Percentiles rank a stretch among this genome's conserved stretches.
These are phyloP conservation scores for Ptychadena robeensis DNA, from an alignment of 2,797 vertebrate genomes.

Conservation along the genomic window DNA sequence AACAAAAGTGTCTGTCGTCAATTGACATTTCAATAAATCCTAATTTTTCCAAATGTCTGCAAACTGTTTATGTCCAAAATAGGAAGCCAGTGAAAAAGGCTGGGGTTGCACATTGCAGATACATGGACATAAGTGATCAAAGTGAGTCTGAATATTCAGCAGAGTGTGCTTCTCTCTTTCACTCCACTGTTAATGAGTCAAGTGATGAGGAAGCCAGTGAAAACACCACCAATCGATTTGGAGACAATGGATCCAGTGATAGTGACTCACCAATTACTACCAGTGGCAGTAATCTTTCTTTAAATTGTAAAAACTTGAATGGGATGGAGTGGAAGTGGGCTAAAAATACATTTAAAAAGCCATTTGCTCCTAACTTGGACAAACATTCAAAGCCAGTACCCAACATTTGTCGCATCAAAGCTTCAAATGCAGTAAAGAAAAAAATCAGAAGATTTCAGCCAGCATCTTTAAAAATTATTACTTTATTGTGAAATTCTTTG, in stretches of 20 bases:
- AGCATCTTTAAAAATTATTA: slow-evolving; percentile 91
- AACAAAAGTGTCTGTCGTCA: slow-evolving; percentile 76
- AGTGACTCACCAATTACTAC: slow-evolving; percentile 75
- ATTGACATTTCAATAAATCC: slow-evolving; percentile 76
- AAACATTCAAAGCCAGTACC: slow-evolving; percentile 77
- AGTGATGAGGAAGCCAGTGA: slow-evolving; percentile 87
- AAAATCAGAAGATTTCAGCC: slow-evolving; percentile 95
- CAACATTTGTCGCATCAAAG: slow-evolving; percentile 89
- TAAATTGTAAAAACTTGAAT: slow-evolving; percentile 71
- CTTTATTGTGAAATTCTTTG: slow-evolving; percentile 81
- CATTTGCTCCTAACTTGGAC: slow-evolving; percentile 69
- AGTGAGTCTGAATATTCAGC: slow-evolving; percentile 87
- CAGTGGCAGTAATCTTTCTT: slow-evolving; percentile 75
- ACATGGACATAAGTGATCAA: slow-evolving; percentile 34
- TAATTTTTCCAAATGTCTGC: slow-evolving; percentile 63
- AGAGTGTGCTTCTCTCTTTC: slow-evolving; percentile 82
- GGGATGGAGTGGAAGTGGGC: slow-evolving; percentile 78
- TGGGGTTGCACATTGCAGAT: slow-evolving; percentile 61
- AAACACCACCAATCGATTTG: slow-evolving; percentile 86
- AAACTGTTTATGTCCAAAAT: slow-evolving; percentile 21
- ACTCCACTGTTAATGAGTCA: slow-evolving; percentile 85
- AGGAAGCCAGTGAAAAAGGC: slow-evolving; percentile 67
- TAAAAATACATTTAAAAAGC: slow-evolving; percentile 61
- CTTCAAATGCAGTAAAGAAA: slow-evolving; percentile 91
- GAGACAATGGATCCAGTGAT: slow-evolving; percentile 87